phyloP scores from a whole-genome alignment of 2,888 invertebrate genomes.

The Furcula furcula region DNA sequence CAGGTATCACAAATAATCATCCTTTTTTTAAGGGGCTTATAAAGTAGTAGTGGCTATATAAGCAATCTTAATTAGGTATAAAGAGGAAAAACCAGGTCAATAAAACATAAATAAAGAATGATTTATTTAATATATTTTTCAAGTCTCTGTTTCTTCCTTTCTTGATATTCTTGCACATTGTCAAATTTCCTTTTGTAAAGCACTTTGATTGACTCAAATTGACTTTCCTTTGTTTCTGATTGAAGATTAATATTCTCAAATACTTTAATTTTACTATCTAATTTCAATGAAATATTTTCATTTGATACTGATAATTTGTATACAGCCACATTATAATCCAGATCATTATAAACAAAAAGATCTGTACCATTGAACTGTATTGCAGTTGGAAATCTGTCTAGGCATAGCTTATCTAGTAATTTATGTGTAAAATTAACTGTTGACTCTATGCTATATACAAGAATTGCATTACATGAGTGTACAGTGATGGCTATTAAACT shows the following conservation, averaged over 20 bases:
- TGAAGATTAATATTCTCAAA: constrained; percentile 37
- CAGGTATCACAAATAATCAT: too few species aligned
- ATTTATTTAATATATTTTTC: constrained; percentile 62
- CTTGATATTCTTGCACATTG: constrained; percentile 90
- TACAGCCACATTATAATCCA: constrained; percentile 48
- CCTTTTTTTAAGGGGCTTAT: too few species aligned
- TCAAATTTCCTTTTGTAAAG: constrained; percentile 91
- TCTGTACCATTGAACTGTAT: constrained; percentile 50
- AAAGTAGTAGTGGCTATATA: too few species aligned
- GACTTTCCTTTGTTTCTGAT: constrained; percentile 25
- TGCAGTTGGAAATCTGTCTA: constrained; percentile 67
- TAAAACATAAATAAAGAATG: too few species aligned
- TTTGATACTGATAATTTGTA: constrained; percentile 48
- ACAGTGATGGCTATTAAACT: constrained; percentile 78
- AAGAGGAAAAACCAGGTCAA: too few species aligned
- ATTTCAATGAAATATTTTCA: constrained; percentile 33
- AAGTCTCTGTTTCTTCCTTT: constrained; percentile 87
- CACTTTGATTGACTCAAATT: constrained; percentile 68
- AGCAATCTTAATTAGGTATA: not conserved
- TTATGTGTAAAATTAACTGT: constrained; percentile 47
- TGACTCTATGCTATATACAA: constrained; percentile 66
- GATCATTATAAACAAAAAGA: constrained; percentile 62
- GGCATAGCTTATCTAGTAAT: constrained; percentile 51
- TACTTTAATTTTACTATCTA: constrained; percentile 39
- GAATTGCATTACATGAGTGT: constrained; percentile 68